A percentile compares a stretch with the other conserved stretches of the same genome.
phyloP scores from a whole-genome alignment of 2,888 invertebrate species.

The Poecilobothrus nobilitatus region DNA sequence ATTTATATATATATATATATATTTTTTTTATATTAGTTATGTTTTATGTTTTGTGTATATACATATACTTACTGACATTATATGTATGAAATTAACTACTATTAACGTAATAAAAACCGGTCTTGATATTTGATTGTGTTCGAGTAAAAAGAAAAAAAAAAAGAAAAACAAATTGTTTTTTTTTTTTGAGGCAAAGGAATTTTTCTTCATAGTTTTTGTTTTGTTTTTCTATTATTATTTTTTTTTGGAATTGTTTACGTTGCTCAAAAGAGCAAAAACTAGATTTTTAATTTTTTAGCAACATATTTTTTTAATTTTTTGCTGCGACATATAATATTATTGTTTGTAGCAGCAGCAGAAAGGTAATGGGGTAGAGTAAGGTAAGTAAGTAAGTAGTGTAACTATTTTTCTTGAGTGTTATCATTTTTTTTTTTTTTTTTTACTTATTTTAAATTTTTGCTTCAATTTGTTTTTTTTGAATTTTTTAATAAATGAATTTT shows the following conservation, averaged over 20 bases:
- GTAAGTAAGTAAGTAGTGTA: constrained; percentile 4
- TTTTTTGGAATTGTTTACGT: background rate
- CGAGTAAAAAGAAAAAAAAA: background rate
- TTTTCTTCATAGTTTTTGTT: background rate
- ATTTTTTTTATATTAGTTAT: too few species aligned
- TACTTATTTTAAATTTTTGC: background rate
- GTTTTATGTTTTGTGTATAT: too few species aligned
- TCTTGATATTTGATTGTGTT: background rate
- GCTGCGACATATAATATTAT: background rate
- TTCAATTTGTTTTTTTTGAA: background rate
- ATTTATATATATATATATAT: too few species aligned
- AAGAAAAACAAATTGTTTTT: background rate
- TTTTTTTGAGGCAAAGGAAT: constrained; percentile 1
- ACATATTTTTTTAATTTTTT: background rate
- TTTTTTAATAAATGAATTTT: background rate
- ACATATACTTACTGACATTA: background rate
- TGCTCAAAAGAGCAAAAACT: background rate
- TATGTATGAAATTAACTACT: background rate
- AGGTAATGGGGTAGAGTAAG: too few species aligned
- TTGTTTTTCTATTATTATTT: background rate
- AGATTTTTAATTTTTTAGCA: background rate
- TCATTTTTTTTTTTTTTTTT: too few species aligned
- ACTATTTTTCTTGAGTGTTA: background rate
- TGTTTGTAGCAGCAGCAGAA: too few species aligned
- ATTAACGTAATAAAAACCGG: background rate